Conservation (phyloP, 2,113 vertebrate genomes). For the Thalassarche chlororhynchos region DNA sequence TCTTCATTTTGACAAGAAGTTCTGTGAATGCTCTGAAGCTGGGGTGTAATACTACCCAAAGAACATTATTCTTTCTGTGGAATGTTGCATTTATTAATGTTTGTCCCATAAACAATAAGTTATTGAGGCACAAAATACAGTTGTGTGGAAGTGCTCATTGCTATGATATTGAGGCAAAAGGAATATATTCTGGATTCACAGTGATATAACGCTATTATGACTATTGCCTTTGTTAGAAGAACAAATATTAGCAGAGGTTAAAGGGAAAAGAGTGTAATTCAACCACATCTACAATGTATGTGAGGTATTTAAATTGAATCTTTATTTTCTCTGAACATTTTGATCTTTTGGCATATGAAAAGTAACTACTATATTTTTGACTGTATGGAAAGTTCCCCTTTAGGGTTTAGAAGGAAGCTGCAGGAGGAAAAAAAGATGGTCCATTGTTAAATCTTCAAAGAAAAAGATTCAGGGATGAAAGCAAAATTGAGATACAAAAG, state of each 20-base stretch:
- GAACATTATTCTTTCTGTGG: not conserved
- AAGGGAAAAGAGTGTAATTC: not conserved
- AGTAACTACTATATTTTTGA: not conserved
- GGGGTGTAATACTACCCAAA: not conserved
- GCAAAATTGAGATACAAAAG: conserved; percentile 16
- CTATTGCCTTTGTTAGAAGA: not conserved
- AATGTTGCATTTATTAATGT: not conserved
- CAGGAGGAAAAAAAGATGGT: not conserved
- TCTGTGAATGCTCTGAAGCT: not conserved
- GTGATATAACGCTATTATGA: not conserved
- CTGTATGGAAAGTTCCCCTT: not conserved
- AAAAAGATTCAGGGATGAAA: conserved; percentile 36
- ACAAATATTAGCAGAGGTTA: not conserved
- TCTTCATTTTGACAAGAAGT: not conserved
- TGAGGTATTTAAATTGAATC: not conserved
- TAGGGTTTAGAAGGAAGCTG: not conserved
- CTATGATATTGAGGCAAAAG: not conserved
- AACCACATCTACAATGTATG: not conserved
- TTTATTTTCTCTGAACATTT: not conserved
- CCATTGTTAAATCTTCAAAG: conserved; percentile 49
- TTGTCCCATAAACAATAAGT: not conserved
- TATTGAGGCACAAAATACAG: not conserved
- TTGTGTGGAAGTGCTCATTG: not conserved
- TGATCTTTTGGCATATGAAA: not conserved
- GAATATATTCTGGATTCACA: not conserved